A percentile compares a stretch with the other conserved stretches of the same genome.
These are phyloP conservation scores for Eucriotettix oculatus DNA, from an alignment of 2,888 invertebrate species.

Conservation along the genomic window DNA sequence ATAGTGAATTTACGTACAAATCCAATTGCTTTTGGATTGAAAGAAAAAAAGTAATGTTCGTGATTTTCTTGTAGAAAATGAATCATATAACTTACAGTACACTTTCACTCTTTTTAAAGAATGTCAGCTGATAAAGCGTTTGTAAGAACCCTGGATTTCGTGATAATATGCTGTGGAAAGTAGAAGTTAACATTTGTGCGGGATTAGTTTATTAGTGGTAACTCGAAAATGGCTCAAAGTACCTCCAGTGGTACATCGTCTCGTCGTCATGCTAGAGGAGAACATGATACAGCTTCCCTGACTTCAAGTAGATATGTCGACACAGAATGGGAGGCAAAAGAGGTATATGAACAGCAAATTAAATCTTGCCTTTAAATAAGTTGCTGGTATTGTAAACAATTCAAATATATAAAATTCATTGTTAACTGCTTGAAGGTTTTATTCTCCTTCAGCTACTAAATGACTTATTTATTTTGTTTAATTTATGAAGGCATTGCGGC, in stretches of 20 bases:
- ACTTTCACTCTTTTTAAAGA: no score
- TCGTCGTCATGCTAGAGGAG: conserved; percentile 34
- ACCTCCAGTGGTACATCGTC: conserved; percentile 43
- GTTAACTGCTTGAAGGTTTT: background rate
- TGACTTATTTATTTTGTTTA: background rate
- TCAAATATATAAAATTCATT: background rate
- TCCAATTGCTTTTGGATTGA: no score
- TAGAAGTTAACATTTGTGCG: no score
- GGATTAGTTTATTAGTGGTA: no score
- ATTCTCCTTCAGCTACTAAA: background rate
- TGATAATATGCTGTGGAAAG: no score
- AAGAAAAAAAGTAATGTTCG: no score
- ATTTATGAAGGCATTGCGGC: conserved; percentile 35
- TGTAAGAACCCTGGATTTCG: no score
- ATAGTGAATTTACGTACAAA: no score
- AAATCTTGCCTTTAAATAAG: background rate
- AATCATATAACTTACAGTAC: no score
- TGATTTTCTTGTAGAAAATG: no score
- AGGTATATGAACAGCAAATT: conserved; percentile 28
- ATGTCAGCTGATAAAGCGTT: no score
- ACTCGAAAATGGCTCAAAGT: conserved; percentile 40
- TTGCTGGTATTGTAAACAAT: background rate
- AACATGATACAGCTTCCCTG: conserved; percentile 41
- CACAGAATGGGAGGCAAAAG: conserved; percentile 64
- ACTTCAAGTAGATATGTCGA: conserved; percentile 45